Conservation (phyloP, 2,113 vertebrate species). For the Ophthalmolycus amberensis region DNA sequence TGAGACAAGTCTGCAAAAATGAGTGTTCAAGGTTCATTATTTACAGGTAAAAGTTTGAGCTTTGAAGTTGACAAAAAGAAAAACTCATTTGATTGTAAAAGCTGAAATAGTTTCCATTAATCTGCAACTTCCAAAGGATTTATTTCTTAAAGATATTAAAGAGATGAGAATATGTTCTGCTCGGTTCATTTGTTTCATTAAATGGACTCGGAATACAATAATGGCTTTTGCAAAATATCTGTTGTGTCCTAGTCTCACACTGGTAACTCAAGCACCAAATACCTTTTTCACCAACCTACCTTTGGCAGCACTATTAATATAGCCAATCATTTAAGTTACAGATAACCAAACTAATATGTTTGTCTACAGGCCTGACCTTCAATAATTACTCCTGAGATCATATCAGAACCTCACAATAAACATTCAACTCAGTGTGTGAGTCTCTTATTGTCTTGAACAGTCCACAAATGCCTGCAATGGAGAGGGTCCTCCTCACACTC, state of each 20-base stretch:
- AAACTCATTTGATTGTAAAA: background rate
- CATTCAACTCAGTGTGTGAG: too few relatives aligned
- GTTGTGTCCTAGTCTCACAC: background rate
- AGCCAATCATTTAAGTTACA: too few relatives aligned
- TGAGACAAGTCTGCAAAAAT: background rate
- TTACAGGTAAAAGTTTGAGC: background rate
- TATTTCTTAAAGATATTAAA: constrained; percentile 9
- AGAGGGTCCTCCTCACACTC: background rate
- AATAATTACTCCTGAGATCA: too few relatives aligned
- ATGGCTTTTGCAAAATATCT: background rate
- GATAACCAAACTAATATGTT: too few relatives aligned
- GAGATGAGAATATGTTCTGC: background rate
- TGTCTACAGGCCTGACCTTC: too few relatives aligned
- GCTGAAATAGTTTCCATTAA: constrained; percentile 2
- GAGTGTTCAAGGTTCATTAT: background rate
- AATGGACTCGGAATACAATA: constrained; percentile 5
- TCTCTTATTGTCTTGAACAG: too few relatives aligned
- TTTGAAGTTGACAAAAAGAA: constrained; percentile 3
- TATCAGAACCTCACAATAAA: too few relatives aligned
- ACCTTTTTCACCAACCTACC: too few relatives aligned
- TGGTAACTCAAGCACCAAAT: background rate
- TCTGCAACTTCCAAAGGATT: background rate
- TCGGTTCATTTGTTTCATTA: background rate
- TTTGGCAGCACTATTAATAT: too few relatives aligned
- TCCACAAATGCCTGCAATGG: too few relatives aligned